Evolutionary conservation across 2,113 vertebrate species (phyloP), one percentile per base, ranked within the genome.

Genomic region (Varanus salvator): DNA sequence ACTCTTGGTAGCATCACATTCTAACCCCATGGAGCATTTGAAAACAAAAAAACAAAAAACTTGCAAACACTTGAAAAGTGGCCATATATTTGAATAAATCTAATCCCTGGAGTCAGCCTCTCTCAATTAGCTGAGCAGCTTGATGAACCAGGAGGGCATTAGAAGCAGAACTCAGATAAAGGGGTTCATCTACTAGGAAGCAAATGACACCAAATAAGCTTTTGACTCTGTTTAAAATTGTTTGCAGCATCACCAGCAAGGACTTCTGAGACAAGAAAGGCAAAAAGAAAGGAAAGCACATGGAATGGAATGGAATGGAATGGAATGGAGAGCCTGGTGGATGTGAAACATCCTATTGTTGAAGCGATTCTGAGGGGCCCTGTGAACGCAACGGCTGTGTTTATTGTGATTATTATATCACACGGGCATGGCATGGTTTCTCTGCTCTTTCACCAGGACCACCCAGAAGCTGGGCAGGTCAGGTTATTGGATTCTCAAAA

Each of bases 401-500:
- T 94, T 90, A 88, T 91, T 87, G 81, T 94, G 90, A 82, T 93
- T 93, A 84, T 92, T 95, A 90, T 95, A 93, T 95, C 90, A 91
- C 90, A 52, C 85, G 90, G 92, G 86, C 85, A 78, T 93, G 89
- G 91, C 75, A 3, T 91, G 90, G 85, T 92, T 66, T 92, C 93
- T 91, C 38, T 89, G 91, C 44, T 75, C 84, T 92, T 87, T 93
- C 0, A 0, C 0, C 0, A 87, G 90, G 95, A 96, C 96, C 95
- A 96, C 96, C 97, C 96, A 96, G 95, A 89, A 96, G 88, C 38
- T 82, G 87, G n/a, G 44, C 92, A 94, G 92, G 91, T 89, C 95
- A 91, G 90, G 94, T 94, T 96, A 93, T 25, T 95, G 95, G 91
- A 94, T 96, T 96, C 93, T 94, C 94, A 94, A 93, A 96, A 91